A percentile compares a stretch with the other conserved stretches of the same genome.
These are phyloP conservation scores for Psittacula cyanocephala DNA, from an alignment of 2,113 vertebrate genomes.

Conservation along the genomic window DNA sequence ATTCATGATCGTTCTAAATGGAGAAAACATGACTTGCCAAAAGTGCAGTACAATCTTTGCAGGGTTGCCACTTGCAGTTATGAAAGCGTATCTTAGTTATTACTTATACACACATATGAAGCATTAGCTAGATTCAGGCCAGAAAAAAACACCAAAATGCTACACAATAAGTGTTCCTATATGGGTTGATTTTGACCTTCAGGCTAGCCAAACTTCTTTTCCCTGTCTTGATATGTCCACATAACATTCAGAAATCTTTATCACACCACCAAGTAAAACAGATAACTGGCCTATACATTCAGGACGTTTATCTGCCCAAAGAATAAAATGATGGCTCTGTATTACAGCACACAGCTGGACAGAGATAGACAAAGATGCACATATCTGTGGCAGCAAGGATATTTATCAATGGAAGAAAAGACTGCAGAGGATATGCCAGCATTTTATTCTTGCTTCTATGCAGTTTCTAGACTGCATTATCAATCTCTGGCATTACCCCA, in stretches of 20 bases:
- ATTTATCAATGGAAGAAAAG: constrained; percentile 6
- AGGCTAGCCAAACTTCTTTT: neutral
- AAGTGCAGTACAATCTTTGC: neutral
- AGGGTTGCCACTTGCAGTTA: neutral
- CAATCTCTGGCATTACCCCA: neutral
- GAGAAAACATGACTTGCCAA: constrained; percentile 11
- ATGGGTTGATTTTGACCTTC: neutral
- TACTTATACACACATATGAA: neutral
- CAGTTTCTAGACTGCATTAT: constrained; percentile 2
- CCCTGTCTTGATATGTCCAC: neutral
- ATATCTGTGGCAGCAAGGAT: neutral
- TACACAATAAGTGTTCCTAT: neutral
- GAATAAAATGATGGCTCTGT: neutral
- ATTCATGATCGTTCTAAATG: constrained; percentile 36
- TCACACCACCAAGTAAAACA: neutral
- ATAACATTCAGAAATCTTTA: neutral
- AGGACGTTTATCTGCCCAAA: neutral
- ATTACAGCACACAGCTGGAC: neutral
- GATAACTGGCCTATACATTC: neutral
- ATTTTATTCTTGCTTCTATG: neutral
- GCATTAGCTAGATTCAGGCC: neutral
- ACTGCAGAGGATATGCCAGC: neutral
- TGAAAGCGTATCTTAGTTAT: neutral
- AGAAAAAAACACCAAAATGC: neutral
- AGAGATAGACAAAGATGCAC: neutral